Conservation (phyloP, 2,797 vertebrate species). For the Sternotherus odoratus region DNA sequence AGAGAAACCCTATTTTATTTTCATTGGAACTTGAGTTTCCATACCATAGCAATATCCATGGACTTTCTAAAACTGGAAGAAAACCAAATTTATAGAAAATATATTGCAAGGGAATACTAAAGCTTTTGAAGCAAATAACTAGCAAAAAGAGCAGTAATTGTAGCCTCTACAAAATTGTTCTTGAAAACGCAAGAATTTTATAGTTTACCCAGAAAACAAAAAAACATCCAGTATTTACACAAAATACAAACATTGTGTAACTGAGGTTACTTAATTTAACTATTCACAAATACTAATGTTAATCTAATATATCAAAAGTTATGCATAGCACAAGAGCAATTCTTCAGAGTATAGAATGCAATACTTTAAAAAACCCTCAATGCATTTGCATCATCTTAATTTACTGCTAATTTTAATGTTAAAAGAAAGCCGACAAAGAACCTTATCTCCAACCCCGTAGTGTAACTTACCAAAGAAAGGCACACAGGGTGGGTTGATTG, state of each 20-base stretch:
- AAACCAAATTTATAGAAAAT: background rate
- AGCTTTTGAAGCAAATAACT: background rate
- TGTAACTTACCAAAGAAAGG: constrained; percentile 95
- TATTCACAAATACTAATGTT: background rate
- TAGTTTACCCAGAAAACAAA: background rate
- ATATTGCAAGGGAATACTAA: background rate
- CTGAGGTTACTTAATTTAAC: background rate
- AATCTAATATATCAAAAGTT: background rate
- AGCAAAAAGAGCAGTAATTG: background rate
- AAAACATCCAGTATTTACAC: background rate
- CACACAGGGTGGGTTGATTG: constrained; percentile 98
- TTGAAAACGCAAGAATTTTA: background rate
- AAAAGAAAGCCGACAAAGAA: accelerated
- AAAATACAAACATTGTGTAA: background rate
- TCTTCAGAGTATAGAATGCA: background rate
- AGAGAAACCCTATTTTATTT: background rate
- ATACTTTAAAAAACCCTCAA: background rate
- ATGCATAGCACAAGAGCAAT: background rate
- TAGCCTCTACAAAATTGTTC: background rate
- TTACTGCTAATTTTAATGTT: background rate
- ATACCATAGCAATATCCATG: background rate
- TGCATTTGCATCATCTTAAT: background rate
- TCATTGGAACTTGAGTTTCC: background rate
- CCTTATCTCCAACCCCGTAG: background rate
- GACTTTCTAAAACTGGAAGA: background rate